Evolutionary conservation across 2,113 vertebrate species (phyloP).

Genomic region (Muntiacus muntjak): DNA sequence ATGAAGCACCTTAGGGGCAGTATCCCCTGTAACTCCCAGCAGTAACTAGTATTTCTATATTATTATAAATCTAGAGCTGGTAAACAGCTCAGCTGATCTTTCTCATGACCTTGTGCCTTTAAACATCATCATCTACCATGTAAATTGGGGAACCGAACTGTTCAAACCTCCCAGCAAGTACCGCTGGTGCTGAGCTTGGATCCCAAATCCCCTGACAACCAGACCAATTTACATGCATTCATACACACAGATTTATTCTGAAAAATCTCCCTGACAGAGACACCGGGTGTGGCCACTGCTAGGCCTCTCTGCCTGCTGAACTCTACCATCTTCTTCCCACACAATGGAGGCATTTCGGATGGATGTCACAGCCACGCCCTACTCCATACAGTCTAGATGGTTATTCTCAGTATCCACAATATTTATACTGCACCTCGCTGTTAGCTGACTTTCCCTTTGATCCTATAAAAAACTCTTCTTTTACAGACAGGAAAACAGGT

Average conservation of each 20-base stretch:
- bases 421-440: neutral
- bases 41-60: neutral
- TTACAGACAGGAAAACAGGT: neutral
- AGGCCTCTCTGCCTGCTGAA: neutral
- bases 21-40: neutral
- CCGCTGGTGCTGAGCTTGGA: neutral
- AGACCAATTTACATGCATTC: neutral
- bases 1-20: neutral
- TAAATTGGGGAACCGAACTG: neutral
- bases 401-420: neutral
- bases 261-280: neutral
- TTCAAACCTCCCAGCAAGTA: neutral
- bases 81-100: neutral
- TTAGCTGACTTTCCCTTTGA: neutral
- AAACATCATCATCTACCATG: neutral
- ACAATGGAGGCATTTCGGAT: neutral
- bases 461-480: neutral
- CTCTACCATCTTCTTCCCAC: neutral
- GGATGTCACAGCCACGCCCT: neutral
- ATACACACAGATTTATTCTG: neutral
- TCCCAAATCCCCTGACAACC: neutral
- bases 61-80: neutral
- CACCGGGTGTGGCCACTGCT: neutral
- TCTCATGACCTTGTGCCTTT: neutral
- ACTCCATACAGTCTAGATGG: neutral